Evolutionary conservation across 2,888 invertebrate genomes (phyloP).

Genomic region (Anodontia alba): DNA sequence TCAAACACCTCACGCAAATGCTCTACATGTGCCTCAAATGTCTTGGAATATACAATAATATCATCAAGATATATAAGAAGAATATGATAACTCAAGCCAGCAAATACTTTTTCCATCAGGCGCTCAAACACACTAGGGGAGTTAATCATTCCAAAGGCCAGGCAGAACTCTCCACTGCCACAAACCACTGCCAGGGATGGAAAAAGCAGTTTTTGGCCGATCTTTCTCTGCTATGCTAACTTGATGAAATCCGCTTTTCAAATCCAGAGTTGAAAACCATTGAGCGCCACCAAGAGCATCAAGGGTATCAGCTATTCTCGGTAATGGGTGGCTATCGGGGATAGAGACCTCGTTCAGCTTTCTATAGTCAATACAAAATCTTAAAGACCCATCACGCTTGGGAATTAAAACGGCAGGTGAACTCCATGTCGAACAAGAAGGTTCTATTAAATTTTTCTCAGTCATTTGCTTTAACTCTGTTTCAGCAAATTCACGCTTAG

Average conservation of each 20-base stretch:
- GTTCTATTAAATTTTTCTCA: not conserved
- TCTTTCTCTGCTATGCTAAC: no score
- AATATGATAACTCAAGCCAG: not conserved
- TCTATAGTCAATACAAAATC: not conserved
- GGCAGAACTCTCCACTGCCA: no score
- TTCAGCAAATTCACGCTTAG: not conserved
- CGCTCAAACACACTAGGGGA: no score
- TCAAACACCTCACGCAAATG: not conserved
- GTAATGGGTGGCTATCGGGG: not conserved
- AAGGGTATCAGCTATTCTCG: no score
- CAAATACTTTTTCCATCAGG: not conserved
- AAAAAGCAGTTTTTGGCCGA: no score
- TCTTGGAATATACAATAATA: not conserved
- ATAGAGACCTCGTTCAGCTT: not conserved
- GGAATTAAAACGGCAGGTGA: not conserved
- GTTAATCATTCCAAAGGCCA: no score
- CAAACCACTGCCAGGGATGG: no score
- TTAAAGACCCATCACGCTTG: not conserved
- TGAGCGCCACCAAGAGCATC: no score
- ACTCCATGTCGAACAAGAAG: not conserved
- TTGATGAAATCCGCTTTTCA: no score
- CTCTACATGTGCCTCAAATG: constrained; percentile 22
- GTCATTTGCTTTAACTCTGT: not conserved
- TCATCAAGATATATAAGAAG: not conserved
- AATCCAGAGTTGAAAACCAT: no score